Percentiles rank a stretch among this genome's conserved stretches.
Evolutionary conservation across 2,888 invertebrate species (phyloP).

Genomic region (Sarcophaga variegata): DNA sequence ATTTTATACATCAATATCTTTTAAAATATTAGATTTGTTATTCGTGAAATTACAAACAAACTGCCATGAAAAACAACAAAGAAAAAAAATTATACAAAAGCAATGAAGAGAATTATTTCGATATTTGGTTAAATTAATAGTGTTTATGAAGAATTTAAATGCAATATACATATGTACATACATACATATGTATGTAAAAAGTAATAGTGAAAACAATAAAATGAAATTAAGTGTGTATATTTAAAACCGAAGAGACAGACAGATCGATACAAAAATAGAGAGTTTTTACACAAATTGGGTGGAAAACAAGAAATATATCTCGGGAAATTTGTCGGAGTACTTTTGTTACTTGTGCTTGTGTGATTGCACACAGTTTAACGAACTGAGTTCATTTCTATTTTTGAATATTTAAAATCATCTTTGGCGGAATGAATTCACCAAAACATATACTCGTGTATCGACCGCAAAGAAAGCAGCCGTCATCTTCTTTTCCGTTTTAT

Average conservation of each 20-base stretch:
- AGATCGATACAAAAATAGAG: background rate
- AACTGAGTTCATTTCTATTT: conserved; percentile 83
- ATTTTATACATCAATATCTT: background rate
- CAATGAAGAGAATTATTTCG: background rate
- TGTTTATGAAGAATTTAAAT: background rate
- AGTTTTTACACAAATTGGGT: background rate
- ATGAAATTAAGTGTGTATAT: conserved; percentile 45
- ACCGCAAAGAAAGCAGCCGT: conserved; percentile 43
- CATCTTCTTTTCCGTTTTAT: conserved; percentile 37
- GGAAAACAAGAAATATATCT: conserved; percentile 37
- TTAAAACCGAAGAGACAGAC: background rate
- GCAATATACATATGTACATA: too few species aligned
- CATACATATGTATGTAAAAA: background rate
- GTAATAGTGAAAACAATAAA: conserved; percentile 23
- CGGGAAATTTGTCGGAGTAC: conserved; percentile 24
- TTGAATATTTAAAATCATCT: conserved; percentile 76
- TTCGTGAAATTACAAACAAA: conserved; percentile 53
- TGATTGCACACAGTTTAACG: conserved; percentile 78
- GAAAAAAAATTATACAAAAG: background rate
- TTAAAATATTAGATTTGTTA: background rate
- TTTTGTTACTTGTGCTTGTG: conserved; percentile 10
- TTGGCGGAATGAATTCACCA: conserved; percentile 42
- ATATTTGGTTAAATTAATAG: conserved; percentile 38
- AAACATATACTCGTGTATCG: background rate
- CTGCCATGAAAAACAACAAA: conserved; percentile 33